Evolutionary conservation across 1,140 invertebrate species (phyloP).

Genomic region (Cheumatopsyche charites): DNA sequence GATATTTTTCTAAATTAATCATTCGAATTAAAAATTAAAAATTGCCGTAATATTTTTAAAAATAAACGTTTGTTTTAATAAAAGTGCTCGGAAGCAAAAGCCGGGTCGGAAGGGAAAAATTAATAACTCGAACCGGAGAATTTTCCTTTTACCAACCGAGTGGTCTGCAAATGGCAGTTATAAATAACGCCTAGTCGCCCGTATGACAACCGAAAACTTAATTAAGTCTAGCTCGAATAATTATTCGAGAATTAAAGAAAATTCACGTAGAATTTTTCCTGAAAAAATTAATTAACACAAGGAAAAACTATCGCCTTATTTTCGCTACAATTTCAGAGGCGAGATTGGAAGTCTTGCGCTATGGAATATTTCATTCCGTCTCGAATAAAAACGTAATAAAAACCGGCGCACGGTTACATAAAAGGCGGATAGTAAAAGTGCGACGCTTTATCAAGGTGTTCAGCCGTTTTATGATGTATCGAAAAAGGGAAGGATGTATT

Average conservation of each 20-base stretch:
- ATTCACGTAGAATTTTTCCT: no score
- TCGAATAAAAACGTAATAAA: slow-evolving; percentile 44
- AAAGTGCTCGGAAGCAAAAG: slow-evolving; percentile 1
- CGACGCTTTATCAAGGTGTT: slow-evolving; percentile 45
- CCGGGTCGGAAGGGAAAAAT: slow-evolving; percentile 36
- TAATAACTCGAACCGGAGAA: slow-evolving; percentile 43
- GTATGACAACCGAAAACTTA: slow-evolving; percentile 47
- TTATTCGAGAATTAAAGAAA: slow-evolving; percentile 42
- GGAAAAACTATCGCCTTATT: no score
- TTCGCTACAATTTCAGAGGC: background rate
- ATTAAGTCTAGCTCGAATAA: slow-evolving; percentile 42
- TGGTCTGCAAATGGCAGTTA: slow-evolving; percentile 39
- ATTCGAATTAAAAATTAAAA: no score
- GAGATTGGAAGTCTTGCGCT: slow-evolving; percentile 37
- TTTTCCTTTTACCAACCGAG: slow-evolving; percentile 39
- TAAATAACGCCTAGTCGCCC: slow-evolving; percentile 41
- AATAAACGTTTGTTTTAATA: slow-evolving; percentile 25
- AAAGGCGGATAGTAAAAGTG: slow-evolving; percentile 42
- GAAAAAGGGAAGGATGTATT: slow-evolving; percentile 25
- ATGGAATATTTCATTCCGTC: slow-evolving; percentile 45
- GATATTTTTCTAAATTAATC: no score
- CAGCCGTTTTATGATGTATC: slow-evolving; percentile 47
- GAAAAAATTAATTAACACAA: no score
- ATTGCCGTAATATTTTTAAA: slow-evolving; percentile 22
- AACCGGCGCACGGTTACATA: slow-evolving; percentile 32